Percentiles rank a stretch among this genome's conserved stretches.
These are phyloP conservation scores for Agelaius phoeniceus DNA, from an alignment of 2,113 vertebrate genomes.

Conservation along the genomic window DNA sequence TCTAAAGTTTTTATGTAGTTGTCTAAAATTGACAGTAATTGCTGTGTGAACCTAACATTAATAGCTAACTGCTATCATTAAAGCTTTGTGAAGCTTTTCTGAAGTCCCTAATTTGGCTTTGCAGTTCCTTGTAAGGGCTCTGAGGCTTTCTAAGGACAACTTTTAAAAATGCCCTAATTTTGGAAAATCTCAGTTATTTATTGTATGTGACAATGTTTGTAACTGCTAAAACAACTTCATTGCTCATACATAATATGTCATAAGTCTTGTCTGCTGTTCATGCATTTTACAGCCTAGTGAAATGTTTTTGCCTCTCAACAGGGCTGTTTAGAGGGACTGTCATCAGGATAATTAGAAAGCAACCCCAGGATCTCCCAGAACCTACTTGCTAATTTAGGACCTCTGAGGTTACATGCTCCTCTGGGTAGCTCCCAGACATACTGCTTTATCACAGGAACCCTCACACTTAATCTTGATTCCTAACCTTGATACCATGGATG, in stretches of 20 bases:
- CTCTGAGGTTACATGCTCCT: not conserved
- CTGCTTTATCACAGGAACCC: not conserved
- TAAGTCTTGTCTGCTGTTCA: not conserved
- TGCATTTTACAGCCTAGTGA: not conserved
- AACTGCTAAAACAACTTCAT: not conserved
- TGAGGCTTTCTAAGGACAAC: constrained; percentile 1
- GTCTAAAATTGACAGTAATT: not conserved
- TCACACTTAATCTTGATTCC: not conserved
- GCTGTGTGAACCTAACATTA: not conserved
- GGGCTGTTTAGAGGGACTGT: not conserved
- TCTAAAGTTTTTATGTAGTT: not conserved
- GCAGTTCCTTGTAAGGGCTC: not conserved
- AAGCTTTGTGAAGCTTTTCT: not conserved
- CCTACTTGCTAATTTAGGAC: not conserved
- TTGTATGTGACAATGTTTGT: not conserved
- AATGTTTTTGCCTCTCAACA: not conserved
- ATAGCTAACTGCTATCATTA: not conserved
- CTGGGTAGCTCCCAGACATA: not conserved
- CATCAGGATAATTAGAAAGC: not conserved
- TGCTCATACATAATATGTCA: not conserved
- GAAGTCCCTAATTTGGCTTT: not conserved
- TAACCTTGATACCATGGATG: not conserved
- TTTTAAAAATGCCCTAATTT: not conserved
- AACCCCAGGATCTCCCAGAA: not conserved
- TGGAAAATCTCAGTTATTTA: not conserved